Conservation (phyloP, 2,888 invertebrate genomes). For the Fabriciana adippe region DNA sequence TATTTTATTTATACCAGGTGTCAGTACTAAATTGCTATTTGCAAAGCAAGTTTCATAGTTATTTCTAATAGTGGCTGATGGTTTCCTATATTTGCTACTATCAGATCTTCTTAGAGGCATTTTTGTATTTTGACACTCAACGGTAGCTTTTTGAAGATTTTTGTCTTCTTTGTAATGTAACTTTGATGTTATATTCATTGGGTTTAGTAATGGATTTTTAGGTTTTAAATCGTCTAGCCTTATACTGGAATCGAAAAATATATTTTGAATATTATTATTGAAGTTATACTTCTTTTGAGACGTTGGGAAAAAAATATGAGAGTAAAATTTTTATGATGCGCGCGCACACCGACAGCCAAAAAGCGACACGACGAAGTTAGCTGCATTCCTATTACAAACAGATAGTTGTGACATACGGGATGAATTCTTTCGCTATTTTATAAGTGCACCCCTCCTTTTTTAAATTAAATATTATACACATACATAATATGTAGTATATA, state of each 20-base stretch:
- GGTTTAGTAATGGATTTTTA: conserved; percentile 81
- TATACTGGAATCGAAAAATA: conserved; percentile 62
- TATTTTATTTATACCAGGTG: conserved; percentile 86
- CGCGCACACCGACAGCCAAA: no score
- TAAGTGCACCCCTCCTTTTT: no score
- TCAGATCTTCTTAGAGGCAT: conserved; percentile 86
- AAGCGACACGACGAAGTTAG: no score
- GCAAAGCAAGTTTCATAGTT: conserved; percentile 85
- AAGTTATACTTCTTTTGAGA: no score
- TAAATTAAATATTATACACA: no score
- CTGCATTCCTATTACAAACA: no score
- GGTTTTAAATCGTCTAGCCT: conserved; percentile 84
- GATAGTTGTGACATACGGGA: no score
- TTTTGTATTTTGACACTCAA: conserved; percentile 86
- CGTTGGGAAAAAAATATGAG: no score
- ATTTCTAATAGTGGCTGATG: conserved; percentile 84
- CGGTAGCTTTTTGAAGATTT: conserved; percentile 87
- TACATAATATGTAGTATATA: no score
- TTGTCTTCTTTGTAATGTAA: conserved; percentile 92
- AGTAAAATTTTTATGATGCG: no score
- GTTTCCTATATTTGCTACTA: conserved; percentile 86
- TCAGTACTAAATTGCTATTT: conserved; percentile 73
- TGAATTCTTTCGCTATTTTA: no score
- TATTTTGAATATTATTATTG: not conserved
- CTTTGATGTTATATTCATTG: conserved; percentile 85